These are phyloP conservation scores for Zaprionus davidi DNA, from an alignment of 1,140 invertebrate species.

Conservation along the genomic window DNA sequence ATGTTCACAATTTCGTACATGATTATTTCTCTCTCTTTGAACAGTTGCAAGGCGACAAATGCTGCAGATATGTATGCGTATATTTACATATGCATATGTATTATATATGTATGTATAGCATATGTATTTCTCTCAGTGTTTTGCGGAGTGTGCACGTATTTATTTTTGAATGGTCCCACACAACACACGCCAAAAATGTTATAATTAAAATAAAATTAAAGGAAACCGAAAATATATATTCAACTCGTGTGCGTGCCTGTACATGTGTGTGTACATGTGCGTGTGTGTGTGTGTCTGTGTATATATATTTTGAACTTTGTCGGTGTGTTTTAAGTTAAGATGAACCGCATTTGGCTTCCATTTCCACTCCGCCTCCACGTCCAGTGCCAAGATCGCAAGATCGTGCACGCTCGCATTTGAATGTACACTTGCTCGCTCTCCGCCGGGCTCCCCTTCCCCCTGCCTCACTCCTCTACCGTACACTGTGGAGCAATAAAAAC, in stretches of 20 bases:
- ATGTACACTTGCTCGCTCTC: conserved; percentile 67
- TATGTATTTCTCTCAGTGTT: neutral
- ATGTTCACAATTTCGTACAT: conserved; percentile 16
- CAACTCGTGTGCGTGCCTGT: neutral
- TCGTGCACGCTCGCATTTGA: conserved; percentile 54
- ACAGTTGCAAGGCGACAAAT: neutral
- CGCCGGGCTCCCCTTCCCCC: neutral
- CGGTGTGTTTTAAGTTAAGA: conserved; percentile 62
- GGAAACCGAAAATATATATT: conserved; percentile 19
- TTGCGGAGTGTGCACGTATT: conserved; percentile 4
- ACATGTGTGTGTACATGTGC: conserved; percentile 6
- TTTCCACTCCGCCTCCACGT: conserved; percentile 8
- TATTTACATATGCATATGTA: neutral
- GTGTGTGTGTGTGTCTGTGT: neutral
- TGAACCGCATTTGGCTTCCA: conserved; percentile 35
- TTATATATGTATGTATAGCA: neutral
- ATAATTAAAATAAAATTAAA: conserved; percentile 71
- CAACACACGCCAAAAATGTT: conserved; percentile 40
- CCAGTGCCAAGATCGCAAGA: conserved; percentile 51
- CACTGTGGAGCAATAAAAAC: conserved; percentile 63
- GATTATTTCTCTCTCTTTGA: neutral
- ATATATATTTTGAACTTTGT: conserved; percentile 64
- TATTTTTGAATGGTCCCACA: conserved; percentile 46
- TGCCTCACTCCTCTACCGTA: conserved; percentile 1
- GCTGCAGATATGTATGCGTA: conserved; percentile 6